Percentiles rank a stretch among this genome's conserved stretches.
Evolutionary conservation across 2,888 invertebrate genomes (phyloP).

Genomic region (Agapostemon virescens): DNA sequence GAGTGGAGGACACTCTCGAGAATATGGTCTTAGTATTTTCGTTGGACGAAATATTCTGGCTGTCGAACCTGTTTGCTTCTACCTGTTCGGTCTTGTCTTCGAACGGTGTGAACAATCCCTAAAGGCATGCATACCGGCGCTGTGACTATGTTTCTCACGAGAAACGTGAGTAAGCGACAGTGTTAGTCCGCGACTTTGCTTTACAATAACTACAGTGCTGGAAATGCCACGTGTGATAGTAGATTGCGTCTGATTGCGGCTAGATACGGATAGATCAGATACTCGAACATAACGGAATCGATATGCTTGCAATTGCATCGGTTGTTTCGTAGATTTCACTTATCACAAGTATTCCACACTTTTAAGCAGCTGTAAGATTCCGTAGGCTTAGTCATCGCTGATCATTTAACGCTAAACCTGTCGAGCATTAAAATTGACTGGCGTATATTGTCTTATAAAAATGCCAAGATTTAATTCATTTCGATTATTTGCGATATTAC

Average conservation of each 20-base stretch:
- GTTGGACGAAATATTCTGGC: conserved; percentile 25
- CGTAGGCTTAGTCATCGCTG: too few species aligned
- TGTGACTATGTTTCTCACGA: conserved; percentile 43
- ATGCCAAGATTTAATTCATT: too few species aligned
- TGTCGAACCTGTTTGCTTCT: conserved; percentile 23
- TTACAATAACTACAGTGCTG: conserved; percentile 20
- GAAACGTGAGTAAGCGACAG: conserved; percentile 64
- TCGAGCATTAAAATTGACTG: too few species aligned
- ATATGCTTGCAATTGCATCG: not conserved
- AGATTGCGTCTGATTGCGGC: not conserved
- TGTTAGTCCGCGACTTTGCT: conserved; percentile 54
- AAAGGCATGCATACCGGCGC: conserved; percentile 48
- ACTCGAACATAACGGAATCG: not conserved
- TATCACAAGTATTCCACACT: not conserved
- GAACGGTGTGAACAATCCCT: conserved; percentile 19
- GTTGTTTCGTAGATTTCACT: not conserved
- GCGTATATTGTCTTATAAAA: too few species aligned
- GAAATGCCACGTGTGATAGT: conserved; percentile 11
- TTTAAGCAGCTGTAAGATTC: too few species aligned
- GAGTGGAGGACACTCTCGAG: not conserved
- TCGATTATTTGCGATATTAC: too few species aligned
- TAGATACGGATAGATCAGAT: not conserved
- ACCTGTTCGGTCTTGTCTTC: not conserved
- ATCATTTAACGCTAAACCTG: too few species aligned
- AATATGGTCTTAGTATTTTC: conserved; percentile 15